These are phyloP conservation scores for Sapayoa aenigma DNA, from an alignment of 2,113 vertebrate genomes.

Conservation along the genomic window DNA sequence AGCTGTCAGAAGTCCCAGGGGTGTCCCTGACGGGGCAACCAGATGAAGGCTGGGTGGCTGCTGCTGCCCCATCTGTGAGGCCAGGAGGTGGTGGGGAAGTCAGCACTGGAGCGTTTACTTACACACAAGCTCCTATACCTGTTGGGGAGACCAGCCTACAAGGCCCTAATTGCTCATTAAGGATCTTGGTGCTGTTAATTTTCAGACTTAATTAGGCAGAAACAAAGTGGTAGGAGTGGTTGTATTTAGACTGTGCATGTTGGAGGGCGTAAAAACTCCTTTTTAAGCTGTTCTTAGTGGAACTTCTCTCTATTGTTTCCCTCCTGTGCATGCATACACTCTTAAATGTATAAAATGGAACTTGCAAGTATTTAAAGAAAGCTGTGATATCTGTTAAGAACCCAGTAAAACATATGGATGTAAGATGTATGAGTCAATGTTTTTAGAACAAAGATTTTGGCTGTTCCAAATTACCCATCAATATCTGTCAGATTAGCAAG, in stretches of 20 bases:
- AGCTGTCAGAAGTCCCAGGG: background rate
- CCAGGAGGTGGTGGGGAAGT: background rate
- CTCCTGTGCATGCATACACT: background rate
- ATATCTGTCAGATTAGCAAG: slow-evolving; percentile 38
- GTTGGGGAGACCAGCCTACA: background rate
- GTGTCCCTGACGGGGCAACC: background rate
- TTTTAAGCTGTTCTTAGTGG: background rate
- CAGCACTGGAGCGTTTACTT: background rate
- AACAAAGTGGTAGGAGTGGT: background rate
- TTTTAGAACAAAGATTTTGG: slow-evolving; percentile 16
- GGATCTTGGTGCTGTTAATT: background rate
- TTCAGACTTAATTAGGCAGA: background rate
- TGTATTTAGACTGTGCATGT: background rate
- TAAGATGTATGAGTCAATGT: background rate
- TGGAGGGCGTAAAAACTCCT: background rate
- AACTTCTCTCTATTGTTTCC: background rate
- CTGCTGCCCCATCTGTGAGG: rapidly evolving
- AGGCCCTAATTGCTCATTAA: background rate
- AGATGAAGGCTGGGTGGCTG: background rate
- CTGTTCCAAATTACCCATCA: slow-evolving; percentile 20
- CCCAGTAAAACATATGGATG: background rate
- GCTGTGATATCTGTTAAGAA: background rate
- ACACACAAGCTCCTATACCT: background rate
- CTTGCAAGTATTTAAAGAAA: background rate
- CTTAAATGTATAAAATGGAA: background rate